Conservation (phyloP, 2,113 vertebrate genomes). For the Colinus virginianus region DNA sequence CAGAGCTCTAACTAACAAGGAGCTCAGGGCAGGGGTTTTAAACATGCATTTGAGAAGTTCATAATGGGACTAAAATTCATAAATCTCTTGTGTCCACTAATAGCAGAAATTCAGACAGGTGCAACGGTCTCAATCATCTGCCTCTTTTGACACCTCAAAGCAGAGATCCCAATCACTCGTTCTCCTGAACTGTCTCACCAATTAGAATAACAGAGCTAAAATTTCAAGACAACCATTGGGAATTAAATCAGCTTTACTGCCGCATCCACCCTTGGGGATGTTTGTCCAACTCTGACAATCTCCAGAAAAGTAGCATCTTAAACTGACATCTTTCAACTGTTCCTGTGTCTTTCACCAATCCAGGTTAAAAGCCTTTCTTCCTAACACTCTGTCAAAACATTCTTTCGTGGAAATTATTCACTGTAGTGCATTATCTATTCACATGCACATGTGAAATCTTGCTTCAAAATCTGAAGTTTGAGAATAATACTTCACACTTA, state of each 20-base stretch:
- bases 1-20: neutral
- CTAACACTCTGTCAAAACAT: neutral
- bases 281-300: neutral
- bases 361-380: neutral
- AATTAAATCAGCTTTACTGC: neutral
- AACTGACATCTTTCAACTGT: accelerated
- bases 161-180: neutral
- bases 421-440: accelerated
- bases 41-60: neutral
- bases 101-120: neutral
- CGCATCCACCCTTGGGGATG: neutral
- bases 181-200: neutral
- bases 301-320: neutral
- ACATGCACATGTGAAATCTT: accelerated
- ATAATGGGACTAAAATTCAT: neutral
- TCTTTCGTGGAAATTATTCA: neutral
- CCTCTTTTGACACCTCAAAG: neutral
- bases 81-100: neutral
- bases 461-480: neutral
- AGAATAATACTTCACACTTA: neutral
- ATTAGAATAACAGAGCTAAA: neutral
- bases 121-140: neutral
- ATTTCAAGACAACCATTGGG: neutral
- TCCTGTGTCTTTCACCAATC: accelerated
- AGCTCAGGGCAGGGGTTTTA: neutral